Evolutionary conservation across 2,113 vertebrate species (phyloP).

Genomic region (Chlorodrepanis virens): DNA sequence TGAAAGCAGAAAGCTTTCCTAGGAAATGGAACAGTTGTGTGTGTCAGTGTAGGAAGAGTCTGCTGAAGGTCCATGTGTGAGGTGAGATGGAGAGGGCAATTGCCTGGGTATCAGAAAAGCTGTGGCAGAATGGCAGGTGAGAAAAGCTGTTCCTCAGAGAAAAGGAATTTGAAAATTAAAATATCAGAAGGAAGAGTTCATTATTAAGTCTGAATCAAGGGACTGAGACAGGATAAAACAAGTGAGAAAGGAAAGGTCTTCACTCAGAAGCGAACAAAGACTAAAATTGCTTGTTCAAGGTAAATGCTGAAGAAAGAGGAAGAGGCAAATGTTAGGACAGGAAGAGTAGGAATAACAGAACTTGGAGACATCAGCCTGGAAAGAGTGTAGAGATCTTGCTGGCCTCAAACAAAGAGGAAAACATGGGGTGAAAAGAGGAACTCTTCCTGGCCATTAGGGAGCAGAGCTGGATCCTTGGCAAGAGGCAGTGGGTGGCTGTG

Average conservation of each 20-base stretch:
- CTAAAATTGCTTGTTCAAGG: neutral
- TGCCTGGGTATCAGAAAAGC: neutral
- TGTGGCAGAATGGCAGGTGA: neutral
- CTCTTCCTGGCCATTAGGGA: neutral
- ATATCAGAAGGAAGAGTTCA: conserved; percentile 1
- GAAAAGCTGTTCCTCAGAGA: neutral
- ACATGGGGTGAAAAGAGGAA: neutral
- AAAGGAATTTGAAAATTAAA: neutral
- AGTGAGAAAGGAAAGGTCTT: neutral
- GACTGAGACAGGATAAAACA: neutral
- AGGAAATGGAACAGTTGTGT: neutral
- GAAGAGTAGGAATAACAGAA: neutral
- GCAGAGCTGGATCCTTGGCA: fast-evolving
- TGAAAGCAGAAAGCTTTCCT: neutral
- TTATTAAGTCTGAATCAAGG: neutral
- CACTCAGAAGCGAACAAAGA: neutral
- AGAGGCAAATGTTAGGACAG: neutral
- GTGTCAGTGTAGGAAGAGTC: neutral
- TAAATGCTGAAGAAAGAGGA: neutral
- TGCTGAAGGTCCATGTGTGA: neutral
- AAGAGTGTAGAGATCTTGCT: neutral
- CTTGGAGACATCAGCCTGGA: neutral
- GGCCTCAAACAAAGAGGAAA: neutral
- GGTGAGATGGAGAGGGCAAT: neutral
- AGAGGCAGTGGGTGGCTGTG: neutral